Base-by-base conservation (phyloP, 2,113 vertebrate genomes). In the Machaerirhynchus nigripectus region DNA sequence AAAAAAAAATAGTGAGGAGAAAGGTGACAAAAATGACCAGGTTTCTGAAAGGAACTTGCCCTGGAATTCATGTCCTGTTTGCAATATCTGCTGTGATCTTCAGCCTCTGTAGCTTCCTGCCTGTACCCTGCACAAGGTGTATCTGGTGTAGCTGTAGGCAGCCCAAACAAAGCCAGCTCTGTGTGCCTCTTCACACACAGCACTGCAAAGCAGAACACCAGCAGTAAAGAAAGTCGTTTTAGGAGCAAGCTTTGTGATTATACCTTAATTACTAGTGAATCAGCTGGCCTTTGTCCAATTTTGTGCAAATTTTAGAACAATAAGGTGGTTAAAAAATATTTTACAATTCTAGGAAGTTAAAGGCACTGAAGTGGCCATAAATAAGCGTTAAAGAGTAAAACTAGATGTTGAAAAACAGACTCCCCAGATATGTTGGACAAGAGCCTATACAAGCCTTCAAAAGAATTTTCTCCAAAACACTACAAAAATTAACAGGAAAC, bases 381-480 rank as follows among this genome's bases (percentile, higher is more conserved):
- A 95, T 89, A 91, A 94, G 63, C 0, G 1, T 37, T 84, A 42
- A 90, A 83, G 67, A 83, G 55, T 90, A 96, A 96, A 94, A 92
- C 82, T 93, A 88, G 71, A 86, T 95, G 75, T 77, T 85, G 92
- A 94, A 97, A 96, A 96, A 52, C 91, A 96, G 74, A 52, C 82
- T 93, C 59, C 78, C 55, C 69, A 95, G 90, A 91, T 94, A 95
- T 28, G 56, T 49, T 95, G 95, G 96, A 93, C 39, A 52, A 70
- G 16, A 94, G 93, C 93, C 93, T 96, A 93, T 44, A 91, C 94
- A 96, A 97, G 71, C 90, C 56, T 95, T 88, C 55, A 49, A 68
- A 95, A 95, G 90, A 93, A 87, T 96, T 94, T 93, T 95, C 88
- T 90, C 86, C 87, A 95, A 90, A 97, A 96, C 87, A 94, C 42